Base-by-base conservation (phyloP, 2,797 vertebrate genomes). In the Danio tinwini region DNA sequence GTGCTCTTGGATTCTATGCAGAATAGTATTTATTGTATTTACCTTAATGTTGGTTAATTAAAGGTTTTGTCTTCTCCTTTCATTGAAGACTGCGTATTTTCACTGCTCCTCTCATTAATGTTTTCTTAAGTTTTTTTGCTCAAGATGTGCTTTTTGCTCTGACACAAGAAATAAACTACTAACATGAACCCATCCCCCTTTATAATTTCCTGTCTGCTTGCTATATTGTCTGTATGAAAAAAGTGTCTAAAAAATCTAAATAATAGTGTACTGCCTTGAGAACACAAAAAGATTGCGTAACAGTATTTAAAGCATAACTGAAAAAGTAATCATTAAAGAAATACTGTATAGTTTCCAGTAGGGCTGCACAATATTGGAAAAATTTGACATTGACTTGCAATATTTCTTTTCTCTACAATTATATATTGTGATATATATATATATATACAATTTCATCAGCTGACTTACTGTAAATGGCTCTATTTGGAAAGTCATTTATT, bases 1-100 rank as follows among this genome's bases (percentile, higher is more conserved):
- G 2, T 50, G 47, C 21, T 58, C 16, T 77, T 58, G 63, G 10
- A 10, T 4, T 55, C 40, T 14, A n/a, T 6, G 17, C 19, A 14
- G 11, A 44, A 29, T 71, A 71, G n/a, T 7, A 5, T 39, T 69
- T 16, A 69, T n/a, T 44, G 69, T 29, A 14, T 72, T 29, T 58
- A 19, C 10, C 40, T 16, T 49, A 37, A 73, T 73, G 19, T 6
- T 37, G 16, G 16, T 17, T 74, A 21, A 45, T 72, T 14, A 74
- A 39, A 5, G 9, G 6, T 49, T 49, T 14, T 39, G 14, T 21
- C 21, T n/a, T 55, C 56, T 61, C 55, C 55, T 74, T 61, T 37
- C 12, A 14, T 10, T 50, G 5, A 74, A n/a, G 21, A 74, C 14
- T 17, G 44, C 10, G 49, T 61, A 9, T 61, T 74, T 74, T 49